phyloP scores from a whole-genome alignment of 2,888 invertebrate species.

The Anorthoa munda region DNA sequence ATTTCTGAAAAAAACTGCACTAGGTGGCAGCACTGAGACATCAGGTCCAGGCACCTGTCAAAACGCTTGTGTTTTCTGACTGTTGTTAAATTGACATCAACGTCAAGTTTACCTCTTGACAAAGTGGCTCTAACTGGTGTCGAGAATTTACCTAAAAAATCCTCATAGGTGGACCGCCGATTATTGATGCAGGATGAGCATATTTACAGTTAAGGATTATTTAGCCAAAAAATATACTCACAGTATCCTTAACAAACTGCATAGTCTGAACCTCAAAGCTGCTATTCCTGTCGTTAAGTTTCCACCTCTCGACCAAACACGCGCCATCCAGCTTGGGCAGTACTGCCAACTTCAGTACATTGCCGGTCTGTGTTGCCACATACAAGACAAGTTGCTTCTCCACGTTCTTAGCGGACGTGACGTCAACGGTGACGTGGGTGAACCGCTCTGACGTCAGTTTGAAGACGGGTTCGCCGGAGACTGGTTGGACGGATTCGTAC shows the following conservation, averaged over 20 bases:
- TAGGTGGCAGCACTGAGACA: too few relatives aligned
- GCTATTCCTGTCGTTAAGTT: conserved; percentile 91
- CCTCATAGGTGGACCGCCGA: too few relatives aligned
- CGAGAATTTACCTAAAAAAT: too few relatives aligned
- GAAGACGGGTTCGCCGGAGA: conserved; percentile 93
- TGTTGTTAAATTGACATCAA: too few relatives aligned
- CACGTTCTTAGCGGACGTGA: conserved; percentile 93
- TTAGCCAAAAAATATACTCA: conserved; percentile 78
- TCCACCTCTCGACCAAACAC: conserved; percentile 97
- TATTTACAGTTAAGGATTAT: not conserved
- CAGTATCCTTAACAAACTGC: conserved; percentile 95
- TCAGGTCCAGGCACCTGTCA: too few relatives aligned
- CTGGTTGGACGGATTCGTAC: conserved; percentile 96
- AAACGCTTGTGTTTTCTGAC: too few relatives aligned
- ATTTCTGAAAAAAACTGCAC: too few relatives aligned
- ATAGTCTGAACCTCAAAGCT: conserved; percentile 92
- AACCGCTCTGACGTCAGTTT: conserved; percentile 93
- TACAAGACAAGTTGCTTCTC: conserved; percentile 94
- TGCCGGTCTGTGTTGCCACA: conserved; percentile 94
- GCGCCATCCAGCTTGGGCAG: conserved; percentile 93
- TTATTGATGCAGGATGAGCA: not conserved
- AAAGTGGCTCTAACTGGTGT: too few relatives aligned
- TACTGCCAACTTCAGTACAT: conserved; percentile 95
- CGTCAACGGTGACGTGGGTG: conserved; percentile 95
- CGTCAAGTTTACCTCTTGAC: too few relatives aligned